phyloP scores from a whole-genome alignment of 2,797 vertebrate species.

The Poeciliopsis paucimaculata region DNA sequence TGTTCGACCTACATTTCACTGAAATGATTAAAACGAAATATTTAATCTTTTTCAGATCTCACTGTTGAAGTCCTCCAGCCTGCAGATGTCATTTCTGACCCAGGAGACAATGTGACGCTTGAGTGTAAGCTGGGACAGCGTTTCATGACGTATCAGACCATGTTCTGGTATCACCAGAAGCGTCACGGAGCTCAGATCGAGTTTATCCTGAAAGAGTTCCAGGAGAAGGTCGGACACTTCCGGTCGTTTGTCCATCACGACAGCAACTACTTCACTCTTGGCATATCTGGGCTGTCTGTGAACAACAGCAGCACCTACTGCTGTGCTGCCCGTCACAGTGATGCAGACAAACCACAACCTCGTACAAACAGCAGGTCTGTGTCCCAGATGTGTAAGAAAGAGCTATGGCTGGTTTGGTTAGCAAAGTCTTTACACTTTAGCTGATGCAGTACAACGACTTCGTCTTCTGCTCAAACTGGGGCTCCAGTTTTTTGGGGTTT shows the following conservation, averaged over 20 bases:
- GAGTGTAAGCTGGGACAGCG: slow-evolving; percentile 55
- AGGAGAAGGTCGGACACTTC: accelerated
- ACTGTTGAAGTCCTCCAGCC: slow-evolving; percentile 44
- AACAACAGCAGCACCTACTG: slow-evolving; percentile 70
- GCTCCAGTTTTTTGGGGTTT: too few species aligned
- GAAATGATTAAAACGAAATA: neutral
- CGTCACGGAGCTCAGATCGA: slow-evolving; percentile 27
- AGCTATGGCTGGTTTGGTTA: too few species aligned
- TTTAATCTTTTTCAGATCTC: slow-evolving; percentile 45
- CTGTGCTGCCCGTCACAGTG: slow-evolving; percentile 77
- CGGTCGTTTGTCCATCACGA: neutral
- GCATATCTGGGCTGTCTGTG: slow-evolving; percentile 25
- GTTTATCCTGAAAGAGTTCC: slow-evolving; percentile 49
- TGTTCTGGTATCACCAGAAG: slow-evolving; percentile 69
- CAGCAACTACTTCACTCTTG: slow-evolving; percentile 65
- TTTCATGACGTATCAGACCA: slow-evolving; percentile 62
- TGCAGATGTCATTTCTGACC: neutral
- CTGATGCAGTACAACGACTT: too few species aligned
- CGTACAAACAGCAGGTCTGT: slow-evolving; percentile 61
- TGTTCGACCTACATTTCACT: neutral
- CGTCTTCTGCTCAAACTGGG: too few species aligned
- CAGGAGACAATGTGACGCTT: slow-evolving; percentile 21
- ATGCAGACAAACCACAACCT: slow-evolving; percentile 17
- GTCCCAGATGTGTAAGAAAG: too few species aligned
- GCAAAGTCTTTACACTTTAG: too few species aligned